phyloP scores from a whole-genome alignment of 2,113 vertebrate species.

The Engraulis encrasicolus region DNA sequence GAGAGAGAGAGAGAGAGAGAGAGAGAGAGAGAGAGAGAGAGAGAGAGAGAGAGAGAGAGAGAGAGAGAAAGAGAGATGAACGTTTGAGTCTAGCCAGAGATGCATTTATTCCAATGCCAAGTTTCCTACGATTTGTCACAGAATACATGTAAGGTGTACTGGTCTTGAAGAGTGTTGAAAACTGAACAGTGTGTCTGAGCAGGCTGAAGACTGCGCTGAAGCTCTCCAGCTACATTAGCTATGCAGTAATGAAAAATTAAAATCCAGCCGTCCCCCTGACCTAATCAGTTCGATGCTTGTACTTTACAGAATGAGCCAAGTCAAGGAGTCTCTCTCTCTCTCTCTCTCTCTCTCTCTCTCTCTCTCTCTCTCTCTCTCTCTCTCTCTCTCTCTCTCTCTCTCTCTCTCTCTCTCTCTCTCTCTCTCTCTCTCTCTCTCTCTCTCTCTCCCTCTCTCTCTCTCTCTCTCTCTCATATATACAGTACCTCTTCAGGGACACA shows the following conservation, averaged over 20 bases:
- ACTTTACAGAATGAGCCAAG: background rate
- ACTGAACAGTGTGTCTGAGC: background rate
- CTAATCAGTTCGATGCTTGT: background rate
- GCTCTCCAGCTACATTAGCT: background rate
- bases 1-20: background rate
- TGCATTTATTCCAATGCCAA: background rate
- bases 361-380: constrained; percentile 19
- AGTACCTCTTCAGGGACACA: constrained; percentile 28
- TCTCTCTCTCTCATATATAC: constrained; percentile 16
- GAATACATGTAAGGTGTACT: background rate
- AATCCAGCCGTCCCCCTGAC: background rate
- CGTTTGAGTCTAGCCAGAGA: background rate
- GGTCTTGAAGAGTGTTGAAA: background rate
- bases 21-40: background rate
- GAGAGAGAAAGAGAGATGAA: background rate
- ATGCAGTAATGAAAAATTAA: background rate
- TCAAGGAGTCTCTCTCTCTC: constrained; percentile 11
- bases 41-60: background rate
- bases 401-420: constrained; percentile 22
- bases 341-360: constrained; percentile 15
- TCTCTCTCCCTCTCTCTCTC: constrained; percentile 21
- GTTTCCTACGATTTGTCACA: background rate
- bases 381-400: constrained; percentile 19
- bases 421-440: constrained; percentile 15
- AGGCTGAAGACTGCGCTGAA: background rate